Base-by-base conservation (phyloP, 2,888 invertebrate species). In the Deroplatys truncata region DNA sequence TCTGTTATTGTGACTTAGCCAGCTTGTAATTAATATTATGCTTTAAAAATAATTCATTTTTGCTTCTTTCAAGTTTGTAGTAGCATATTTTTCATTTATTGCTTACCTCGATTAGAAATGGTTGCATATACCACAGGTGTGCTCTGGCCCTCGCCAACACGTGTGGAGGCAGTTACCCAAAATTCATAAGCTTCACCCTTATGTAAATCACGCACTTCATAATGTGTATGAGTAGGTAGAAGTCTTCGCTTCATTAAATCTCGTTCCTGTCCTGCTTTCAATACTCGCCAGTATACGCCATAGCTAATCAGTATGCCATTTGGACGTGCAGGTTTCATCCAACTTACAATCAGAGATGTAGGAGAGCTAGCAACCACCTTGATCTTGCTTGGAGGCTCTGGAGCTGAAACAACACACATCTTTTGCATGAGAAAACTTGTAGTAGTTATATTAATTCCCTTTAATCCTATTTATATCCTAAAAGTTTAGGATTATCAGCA, bases 81-180 rank as follows among this genome's bases (percentile, higher is more conserved):
- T 35, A 1, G 43, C 1, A 43, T 72, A 72, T 72, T 15, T 25
- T 20, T 72, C 20, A 2, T 2, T 72, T 72, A 25, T 20, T 72
- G 7, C 20, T 4, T 86, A 89, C 89, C 89, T 87, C 84, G 20
- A 56, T 86, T 86, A 84, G 86, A 83, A 28, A 93, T 92, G 20
- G 92, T 92, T 28, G 93, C 92, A 3, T 92, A 92, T 25, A 93
- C 93, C 49, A 93, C 92, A 31, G 92, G 92, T 1, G 93, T 94
- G 89, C 92, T 92, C 87, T 92, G 92, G 2, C 94, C 94, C 90
- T 94, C 94, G 0, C 94, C 94, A 89, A 93, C 93, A 86, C 92
- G 92, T 0, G 94, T 94, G 82, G 92, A 93, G 9, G 94, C 94
- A 9, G 93, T 93, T n/a, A 94, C 93, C 92, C 94, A 93, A 91